A percentile compares a stretch with the other conserved stretches of the same genome.
Evolutionary conservation across 1,140 invertebrate species (phyloP).

Genomic region (Parasteatoda tepidariorum): DNA sequence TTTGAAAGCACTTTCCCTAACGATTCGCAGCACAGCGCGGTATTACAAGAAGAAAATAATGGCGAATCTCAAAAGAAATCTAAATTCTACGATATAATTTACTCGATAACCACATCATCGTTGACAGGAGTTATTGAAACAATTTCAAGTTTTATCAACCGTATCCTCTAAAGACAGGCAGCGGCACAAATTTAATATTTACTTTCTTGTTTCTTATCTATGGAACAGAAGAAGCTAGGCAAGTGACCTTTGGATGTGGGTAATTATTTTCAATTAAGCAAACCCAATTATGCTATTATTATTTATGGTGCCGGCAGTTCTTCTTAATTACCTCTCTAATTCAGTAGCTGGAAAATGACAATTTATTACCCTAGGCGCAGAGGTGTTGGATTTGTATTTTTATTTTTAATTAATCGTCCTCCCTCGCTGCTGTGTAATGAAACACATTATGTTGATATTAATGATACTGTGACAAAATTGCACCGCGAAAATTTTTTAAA

Average conservation of each 20-base stretch:
- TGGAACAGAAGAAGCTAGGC: neutral
- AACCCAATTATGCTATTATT: conserved; percentile 43
- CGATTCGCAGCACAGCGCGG: no score
- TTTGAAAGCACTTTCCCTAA: neutral
- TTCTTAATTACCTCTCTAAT: conserved; percentile 33
- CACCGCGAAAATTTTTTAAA: neutral
- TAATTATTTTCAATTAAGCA: conserved; percentile 57
- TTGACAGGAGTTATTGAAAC: conserved; percentile 4
- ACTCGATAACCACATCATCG: neutral
- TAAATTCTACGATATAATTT: neutral
- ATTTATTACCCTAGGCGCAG: neutral
- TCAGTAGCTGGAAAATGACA: neutral
- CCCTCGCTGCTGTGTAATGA: neutral
- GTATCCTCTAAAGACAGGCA: neutral
- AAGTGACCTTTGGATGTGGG: conserved; percentile 29
- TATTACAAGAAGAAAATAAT: no score
- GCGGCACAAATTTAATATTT: conserved; percentile 41
- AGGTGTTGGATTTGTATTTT: neutral
- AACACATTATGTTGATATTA: neutral
- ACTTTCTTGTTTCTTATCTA: conserved; percentile 35
- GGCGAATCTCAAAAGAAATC: no score
- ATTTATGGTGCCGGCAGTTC: conserved; percentile 24
- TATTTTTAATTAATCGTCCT: neutral
- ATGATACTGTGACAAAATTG: neutral
- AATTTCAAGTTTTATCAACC: neutral